These are phyloP conservation scores for Prunella strophiata DNA, from an alignment of 2,797 vertebrate genomes.

Conservation along the genomic window DNA sequence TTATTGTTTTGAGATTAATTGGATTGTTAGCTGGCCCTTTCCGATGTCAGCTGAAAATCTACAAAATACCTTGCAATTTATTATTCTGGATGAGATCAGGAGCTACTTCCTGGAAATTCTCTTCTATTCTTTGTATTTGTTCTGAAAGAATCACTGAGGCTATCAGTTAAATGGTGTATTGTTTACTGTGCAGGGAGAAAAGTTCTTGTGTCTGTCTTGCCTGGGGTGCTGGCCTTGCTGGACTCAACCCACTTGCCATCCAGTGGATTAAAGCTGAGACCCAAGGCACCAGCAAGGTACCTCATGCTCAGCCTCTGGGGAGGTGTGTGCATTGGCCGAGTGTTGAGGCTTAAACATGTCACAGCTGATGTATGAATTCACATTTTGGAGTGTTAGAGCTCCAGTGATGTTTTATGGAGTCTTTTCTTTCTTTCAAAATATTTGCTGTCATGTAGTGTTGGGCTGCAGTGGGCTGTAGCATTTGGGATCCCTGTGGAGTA, in stretches of 20 bases:
- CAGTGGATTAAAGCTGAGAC: neutral
- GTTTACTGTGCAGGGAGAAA: neutral
- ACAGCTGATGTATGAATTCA: neutral
- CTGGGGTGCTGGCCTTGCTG: neutral
- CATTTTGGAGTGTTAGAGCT: neutral
- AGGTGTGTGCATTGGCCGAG: neutral
- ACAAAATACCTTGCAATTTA: slow-evolving; percentile 44
- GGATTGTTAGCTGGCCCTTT: slow-evolving; percentile 65
- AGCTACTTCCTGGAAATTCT: slow-evolving; percentile 8
- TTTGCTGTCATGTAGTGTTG: slow-evolving; percentile 4
- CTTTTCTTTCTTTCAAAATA: slow-evolving; percentile 34
- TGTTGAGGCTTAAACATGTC: neutral
- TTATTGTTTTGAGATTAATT: slow-evolving; percentile 75
- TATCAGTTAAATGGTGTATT: neutral
- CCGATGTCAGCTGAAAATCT: slow-evolving; percentile 38
- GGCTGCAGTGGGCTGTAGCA: slow-evolving; percentile 2
- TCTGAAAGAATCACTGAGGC: neutral
- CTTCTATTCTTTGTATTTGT: neutral
- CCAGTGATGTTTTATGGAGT: slow-evolving; percentile 9
- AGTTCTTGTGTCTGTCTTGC: neutral
- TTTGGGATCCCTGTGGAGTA: slow-evolving; percentile 42
- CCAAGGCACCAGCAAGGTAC: neutral
- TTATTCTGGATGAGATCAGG: slow-evolving; percentile 34
- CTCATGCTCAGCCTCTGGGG: neutral
- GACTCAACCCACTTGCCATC: neutral